phyloP scores from a whole-genome alignment of 2,113 vertebrate species.

The Ailuropoda melanoleuca region DNA sequence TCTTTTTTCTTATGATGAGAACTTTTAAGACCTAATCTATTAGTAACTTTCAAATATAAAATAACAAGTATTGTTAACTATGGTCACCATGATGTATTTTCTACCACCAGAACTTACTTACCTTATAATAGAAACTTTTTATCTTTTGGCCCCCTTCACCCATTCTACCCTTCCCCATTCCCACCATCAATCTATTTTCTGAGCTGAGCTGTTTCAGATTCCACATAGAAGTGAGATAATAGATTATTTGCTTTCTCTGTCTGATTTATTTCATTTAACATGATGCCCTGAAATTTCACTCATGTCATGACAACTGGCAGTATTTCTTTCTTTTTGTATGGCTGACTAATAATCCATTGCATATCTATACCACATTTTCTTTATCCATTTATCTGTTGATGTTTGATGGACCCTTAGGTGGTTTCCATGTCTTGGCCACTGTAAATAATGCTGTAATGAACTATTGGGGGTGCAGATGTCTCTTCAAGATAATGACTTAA shows the following conservation, averaged over 20 bases:
- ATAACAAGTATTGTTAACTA: neutral
- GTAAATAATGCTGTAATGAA: neutral
- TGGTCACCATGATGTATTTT: neutral
- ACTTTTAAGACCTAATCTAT: neutral
- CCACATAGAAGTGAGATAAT: neutral
- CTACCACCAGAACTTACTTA: neutral
- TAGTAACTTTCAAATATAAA: neutral
- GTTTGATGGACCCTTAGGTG: neutral
- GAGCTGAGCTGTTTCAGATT: neutral
- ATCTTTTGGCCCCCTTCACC: neutral
- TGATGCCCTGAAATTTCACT: neutral
- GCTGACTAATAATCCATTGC: neutral
- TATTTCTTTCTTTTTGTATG: neutral
- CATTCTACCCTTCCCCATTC: neutral
- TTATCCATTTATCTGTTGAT: neutral
- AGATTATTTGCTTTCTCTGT: neutral
- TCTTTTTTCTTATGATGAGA: neutral
- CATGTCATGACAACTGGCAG: neutral
- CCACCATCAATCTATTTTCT: neutral
- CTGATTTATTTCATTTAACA: neutral
- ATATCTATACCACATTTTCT: neutral
- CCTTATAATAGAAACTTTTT: neutral
- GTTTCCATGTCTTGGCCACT: neutral
- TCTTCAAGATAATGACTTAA: neutral
- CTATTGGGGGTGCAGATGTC: neutral